Evolutionary conservation across 2,797 vertebrate genomes (phyloP).

Genomic region (Botia kubotai): DNA sequence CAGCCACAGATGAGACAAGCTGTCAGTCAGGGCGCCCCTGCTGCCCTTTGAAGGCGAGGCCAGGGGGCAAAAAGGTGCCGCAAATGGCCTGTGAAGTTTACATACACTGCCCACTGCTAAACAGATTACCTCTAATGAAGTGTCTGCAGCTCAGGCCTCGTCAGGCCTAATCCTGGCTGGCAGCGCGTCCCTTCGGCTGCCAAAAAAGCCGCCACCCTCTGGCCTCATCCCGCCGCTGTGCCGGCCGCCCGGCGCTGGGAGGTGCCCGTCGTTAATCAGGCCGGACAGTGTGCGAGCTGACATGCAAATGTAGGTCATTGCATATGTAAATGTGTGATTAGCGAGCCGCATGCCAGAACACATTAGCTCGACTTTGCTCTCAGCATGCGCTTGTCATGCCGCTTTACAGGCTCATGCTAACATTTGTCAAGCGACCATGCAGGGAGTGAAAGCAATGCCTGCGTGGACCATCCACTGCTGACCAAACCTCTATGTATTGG

Average conservation of each 20-base stretch:
- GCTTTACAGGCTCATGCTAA: slow-evolving; percentile 91
- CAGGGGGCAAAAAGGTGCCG: slow-evolving; percentile 89
- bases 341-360: slow-evolving; percentile 96
- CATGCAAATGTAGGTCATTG: slow-evolving; percentile 99
- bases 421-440: slow-evolving; percentile 91
- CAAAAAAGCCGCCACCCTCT: slow-evolving; percentile 91
- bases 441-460: slow-evolving; percentile 84
- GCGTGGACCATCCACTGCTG: slow-evolving; percentile 17
- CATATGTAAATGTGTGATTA: slow-evolving; percentile 99
- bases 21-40: slow-evolving; percentile 86
- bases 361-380: slow-evolving; percentile 97
- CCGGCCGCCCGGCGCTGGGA: slow-evolving; percentile 86
- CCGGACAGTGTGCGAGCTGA: slow-evolving; percentile 98
- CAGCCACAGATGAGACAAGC: slow-evolving; percentile 89
- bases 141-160: slow-evolving; percentile 95
- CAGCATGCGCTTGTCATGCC: slow-evolving; percentile 97
- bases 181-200: slow-evolving; percentile 97
- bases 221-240: slow-evolving; percentile 84
- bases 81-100: slow-evolving; percentile 99
- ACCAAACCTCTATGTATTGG: slow-evolving; percentile 9
- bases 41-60: slow-evolving; percentile 94
- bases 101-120: slow-evolving; percentile 99
- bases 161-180: slow-evolving; percentile 97
- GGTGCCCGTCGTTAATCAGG: slow-evolving; percentile 94
- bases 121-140: slow-evolving; percentile 99